Percentiles rank a stretch among this genome's conserved stretches.
Conservation (phyloP, 2,888 invertebrate genomes). For the Siphonodentalium dalli region DNA sequence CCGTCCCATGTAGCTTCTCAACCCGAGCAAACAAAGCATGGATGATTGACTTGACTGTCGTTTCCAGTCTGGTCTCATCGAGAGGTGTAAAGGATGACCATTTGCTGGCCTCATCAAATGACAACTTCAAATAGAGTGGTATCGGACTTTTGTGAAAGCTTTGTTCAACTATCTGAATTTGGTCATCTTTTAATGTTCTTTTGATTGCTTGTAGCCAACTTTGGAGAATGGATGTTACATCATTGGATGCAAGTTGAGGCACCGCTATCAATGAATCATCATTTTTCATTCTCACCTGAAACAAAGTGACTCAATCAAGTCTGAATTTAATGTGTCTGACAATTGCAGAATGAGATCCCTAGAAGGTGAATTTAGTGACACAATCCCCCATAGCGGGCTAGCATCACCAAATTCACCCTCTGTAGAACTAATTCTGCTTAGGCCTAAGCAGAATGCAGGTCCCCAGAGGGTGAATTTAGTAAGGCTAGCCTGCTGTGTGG, state of each 20-base stretch:
- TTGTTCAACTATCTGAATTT: slow-evolving; percentile 35
- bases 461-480: too few relatives aligned
- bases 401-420: too few relatives aligned
- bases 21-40: slow-evolving; percentile 40
- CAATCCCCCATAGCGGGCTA: too few relatives aligned
- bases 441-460: too few relatives aligned
- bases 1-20: slow-evolving; percentile 48
- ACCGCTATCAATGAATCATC: too few relatives aligned
- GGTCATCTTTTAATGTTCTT: slow-evolving; percentile 39
- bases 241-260: slow-evolving; percentile 15
- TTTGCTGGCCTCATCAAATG: slow-evolving; percentile 49
- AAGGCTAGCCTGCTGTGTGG: too few relatives aligned
- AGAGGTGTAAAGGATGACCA: slow-evolving; percentile 52
- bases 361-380: too few relatives aligned
- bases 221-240: slow-evolving; percentile 30
- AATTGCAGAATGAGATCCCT: too few relatives aligned
- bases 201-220: slow-evolving; percentile 39
- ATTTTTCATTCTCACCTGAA: too few relatives aligned
- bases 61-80: slow-evolving; percentile 34
- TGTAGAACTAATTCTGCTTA: too few relatives aligned
- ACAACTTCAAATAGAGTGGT: slow-evolving; percentile 53
- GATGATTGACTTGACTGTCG: slow-evolving; percentile 42
- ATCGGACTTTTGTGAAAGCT: slow-evolving; percentile 44
- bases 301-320: too few relatives aligned
- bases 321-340: too few relatives aligned